Conservation (phyloP, 2,113 vertebrate species). For the Eublepharis macularius region DNA sequence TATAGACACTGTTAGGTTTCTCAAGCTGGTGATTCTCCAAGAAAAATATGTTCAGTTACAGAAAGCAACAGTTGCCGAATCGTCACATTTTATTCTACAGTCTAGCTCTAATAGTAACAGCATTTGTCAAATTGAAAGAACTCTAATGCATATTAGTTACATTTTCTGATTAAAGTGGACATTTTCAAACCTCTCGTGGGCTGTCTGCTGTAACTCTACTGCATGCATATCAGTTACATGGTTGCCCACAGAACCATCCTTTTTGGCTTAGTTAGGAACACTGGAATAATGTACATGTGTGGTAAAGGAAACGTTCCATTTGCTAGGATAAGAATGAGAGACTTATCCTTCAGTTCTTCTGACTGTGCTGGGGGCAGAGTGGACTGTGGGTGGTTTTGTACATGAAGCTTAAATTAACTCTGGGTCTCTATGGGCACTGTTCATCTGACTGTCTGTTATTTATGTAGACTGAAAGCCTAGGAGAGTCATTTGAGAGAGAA, state of each 20-base stretch:
- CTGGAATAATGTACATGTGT: background rate
- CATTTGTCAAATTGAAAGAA: slow-evolving; percentile 6
- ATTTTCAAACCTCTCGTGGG: slow-evolving; percentile 35
- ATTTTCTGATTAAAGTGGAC: slow-evolving; percentile 19
- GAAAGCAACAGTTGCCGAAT: background rate
- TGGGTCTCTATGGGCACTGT: background rate
- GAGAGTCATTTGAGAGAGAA: background rate
- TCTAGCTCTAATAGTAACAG: background rate
- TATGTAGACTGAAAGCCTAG: background rate
- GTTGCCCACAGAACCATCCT: background rate
- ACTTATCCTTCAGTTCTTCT: background rate
- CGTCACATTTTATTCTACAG: background rate
- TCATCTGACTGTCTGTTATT: background rate
- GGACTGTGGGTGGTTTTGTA: background rate
- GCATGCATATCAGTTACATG: background rate
- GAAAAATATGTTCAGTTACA: background rate
- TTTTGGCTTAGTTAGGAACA: background rate
- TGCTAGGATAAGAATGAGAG: background rate
- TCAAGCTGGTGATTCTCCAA: slow-evolving; percentile 1
- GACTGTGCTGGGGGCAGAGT: background rate
- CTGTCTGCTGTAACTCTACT: slow-evolving; percentile 14
- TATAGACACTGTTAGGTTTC: background rate
- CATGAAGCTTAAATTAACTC: background rate
- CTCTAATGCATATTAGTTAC: background rate
- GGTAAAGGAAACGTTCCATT: slow-evolving; percentile 14